Evolutionary conservation across 2,113 vertebrate genomes (phyloP).

Genomic region (Tragelaphus strepsiceros): DNA sequence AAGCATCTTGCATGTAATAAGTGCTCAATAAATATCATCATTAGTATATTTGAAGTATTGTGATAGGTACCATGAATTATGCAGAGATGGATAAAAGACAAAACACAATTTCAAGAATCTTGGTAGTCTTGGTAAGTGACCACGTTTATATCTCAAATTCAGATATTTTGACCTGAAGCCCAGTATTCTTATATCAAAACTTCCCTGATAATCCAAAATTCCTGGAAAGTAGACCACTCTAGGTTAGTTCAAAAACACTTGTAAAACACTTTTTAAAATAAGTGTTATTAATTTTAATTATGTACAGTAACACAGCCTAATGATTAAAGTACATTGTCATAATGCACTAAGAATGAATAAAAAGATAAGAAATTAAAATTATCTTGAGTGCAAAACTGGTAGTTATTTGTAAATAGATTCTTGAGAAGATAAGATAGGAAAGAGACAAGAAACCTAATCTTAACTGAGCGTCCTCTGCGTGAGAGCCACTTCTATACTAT

Average conservation of each 20-base stretch:
- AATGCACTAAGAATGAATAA: background rate
- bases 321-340: background rate
- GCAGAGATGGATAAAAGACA: background rate
- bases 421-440: background rate
- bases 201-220: background rate
- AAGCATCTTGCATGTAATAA: background rate
- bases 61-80: background rate
- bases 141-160: background rate
- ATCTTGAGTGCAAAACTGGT: background rate
- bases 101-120: background rate
- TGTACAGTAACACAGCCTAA: background rate
- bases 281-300: background rate
- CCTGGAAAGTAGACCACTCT: background rate
- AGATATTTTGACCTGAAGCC: background rate
- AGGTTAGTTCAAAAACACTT: background rate
- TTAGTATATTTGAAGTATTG: background rate
- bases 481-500: background rate
- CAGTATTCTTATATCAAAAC: background rate
- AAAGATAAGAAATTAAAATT: background rate
- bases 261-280: background rate
- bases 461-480: background rate
- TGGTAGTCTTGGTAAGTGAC: background rate
- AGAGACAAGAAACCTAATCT: background rate
- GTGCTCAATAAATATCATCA: background rate
- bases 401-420: background rate